Conservation (phyloP, 2,113 vertebrate species). For the Manacus vitellinus region DNA sequence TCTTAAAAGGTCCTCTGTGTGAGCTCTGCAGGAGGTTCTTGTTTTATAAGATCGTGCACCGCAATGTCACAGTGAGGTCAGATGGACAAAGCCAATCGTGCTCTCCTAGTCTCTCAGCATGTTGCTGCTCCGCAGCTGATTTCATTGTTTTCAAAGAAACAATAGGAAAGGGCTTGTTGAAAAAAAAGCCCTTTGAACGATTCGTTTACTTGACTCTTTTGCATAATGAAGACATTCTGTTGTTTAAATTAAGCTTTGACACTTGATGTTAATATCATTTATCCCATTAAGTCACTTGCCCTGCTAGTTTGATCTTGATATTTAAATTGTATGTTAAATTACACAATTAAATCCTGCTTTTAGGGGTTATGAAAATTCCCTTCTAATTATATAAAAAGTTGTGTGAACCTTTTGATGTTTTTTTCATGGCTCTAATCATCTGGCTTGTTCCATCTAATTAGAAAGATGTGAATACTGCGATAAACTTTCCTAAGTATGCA, state of each 20-base stretch:
- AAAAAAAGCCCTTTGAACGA: slow-evolving; percentile 71
- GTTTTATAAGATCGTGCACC: slow-evolving; percentile 75
- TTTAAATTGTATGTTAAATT: slow-evolving; percentile 84
- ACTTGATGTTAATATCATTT: slow-evolving; percentile 79
- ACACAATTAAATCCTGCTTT: slow-evolving; percentile 76
- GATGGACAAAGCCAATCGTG: slow-evolving; percentile 71
- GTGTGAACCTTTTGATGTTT: slow-evolving; percentile 70
- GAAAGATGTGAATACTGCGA: slow-evolving; percentile 65
- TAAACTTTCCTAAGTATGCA: slow-evolving; percentile 67
- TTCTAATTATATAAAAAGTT: slow-evolving; percentile 73
- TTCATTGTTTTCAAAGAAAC: slow-evolving; percentile 82
- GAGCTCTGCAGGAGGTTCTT: slow-evolving; percentile 73
- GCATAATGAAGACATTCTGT: slow-evolving; percentile 83
- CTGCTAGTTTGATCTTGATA: slow-evolving; percentile 79
- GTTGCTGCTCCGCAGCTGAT: slow-evolving; percentile 61
- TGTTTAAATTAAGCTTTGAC: slow-evolving; percentile 86
- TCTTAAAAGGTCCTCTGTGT: slow-evolving; percentile 71
- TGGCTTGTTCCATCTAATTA: slow-evolving; percentile 70
- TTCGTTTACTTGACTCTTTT: slow-evolving; percentile 77
- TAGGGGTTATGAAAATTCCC: slow-evolving; percentile 74
- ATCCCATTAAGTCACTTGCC: slow-evolving; percentile 82
- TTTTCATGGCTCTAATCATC: slow-evolving; percentile 65
- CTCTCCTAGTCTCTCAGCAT: slow-evolving; percentile 67
- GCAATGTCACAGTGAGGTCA: slow-evolving; percentile 72
- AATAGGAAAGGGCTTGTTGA: slow-evolving; percentile 77